Evolutionary conservation across 2,888 invertebrate genomes (phyloP).

Genomic region (Iphiclides podalirius): DNA sequence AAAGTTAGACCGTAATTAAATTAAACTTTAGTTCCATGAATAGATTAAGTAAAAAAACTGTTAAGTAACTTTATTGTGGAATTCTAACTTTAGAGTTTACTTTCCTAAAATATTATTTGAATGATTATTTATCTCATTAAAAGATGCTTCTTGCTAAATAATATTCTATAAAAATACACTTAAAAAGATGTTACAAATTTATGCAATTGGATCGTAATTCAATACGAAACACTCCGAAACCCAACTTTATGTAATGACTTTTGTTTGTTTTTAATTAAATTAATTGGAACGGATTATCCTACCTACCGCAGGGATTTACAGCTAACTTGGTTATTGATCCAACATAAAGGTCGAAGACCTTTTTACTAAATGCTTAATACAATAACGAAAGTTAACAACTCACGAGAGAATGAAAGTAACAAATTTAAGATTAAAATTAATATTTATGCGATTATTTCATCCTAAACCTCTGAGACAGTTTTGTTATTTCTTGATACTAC

Average conservation of each 20-base stretch:
- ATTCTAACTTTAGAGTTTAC: too few species aligned
- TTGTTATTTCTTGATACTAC: slow-evolving; percentile 49
- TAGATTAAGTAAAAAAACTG: too few species aligned
- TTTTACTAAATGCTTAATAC: slow-evolving; percentile 23
- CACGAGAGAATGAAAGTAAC: not conserved
- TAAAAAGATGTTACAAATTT: slow-evolving; percentile 11
- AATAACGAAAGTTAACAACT: slow-evolving; percentile 10
- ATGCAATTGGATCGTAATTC: slow-evolving; percentile 19
- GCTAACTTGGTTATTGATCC: slow-evolving; percentile 51
- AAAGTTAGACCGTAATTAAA: too few species aligned
- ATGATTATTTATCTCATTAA: too few species aligned
- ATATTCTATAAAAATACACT: not conserved
- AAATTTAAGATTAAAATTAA: not conserved
- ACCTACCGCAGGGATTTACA: slow-evolving; percentile 59
- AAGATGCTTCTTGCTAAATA: too few species aligned
- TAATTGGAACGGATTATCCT: slow-evolving; percentile 68
- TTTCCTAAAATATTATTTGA: too few species aligned
- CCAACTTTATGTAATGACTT: slow-evolving; percentile 39
- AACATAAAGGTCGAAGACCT: slow-evolving; percentile 25
- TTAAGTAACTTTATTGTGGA: too few species aligned
- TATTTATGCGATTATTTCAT: slow-evolving; percentile 30
- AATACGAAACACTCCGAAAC: slow-evolving; percentile 19
- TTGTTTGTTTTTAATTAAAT: slow-evolving; percentile 73
- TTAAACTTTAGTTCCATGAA: too few species aligned
- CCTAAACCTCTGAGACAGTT: not conserved